Evolutionary conservation across 2,797 vertebrate species (phyloP), one percentile per base, ranked within the genome.

Genomic region (Siniperca undulata): DNA sequence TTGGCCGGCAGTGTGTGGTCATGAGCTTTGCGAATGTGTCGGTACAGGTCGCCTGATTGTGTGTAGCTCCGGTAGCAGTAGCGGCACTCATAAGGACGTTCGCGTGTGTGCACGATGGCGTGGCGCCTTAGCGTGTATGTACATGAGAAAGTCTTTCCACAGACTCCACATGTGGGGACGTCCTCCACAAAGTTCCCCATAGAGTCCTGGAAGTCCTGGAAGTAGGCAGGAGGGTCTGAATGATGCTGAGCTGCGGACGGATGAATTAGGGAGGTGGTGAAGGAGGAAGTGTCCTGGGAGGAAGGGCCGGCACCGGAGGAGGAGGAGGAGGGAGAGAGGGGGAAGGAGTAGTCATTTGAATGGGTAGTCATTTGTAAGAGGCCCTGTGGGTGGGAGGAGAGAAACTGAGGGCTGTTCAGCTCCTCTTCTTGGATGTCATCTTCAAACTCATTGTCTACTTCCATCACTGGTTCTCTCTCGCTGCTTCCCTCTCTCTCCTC

Each of bases 11-110:
- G 88, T 1, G 96, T 96, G 55, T 96, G 95, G 56, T 97, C 97
- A 46, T 99, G 98, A 7, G 97, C 97, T 87, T 99, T 99, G 52
- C 98, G 97, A 85, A 99, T 98, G 84, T 99, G 98, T 56, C 98
- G 95, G 86, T 99, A 99, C 52, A 99, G 94, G 94, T 99, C 98
- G 4, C 98, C 98, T 0, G 97, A 98, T 79, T 99, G 98, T 0
- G 98, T 99, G 94, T 99, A 99, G 92, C 97, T 98, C 58, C 98
- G 96, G 83, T 98, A 97, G 88, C 98, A 99, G 90, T 98, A 99
- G 76, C 97, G 97, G 74, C 98, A 99, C 90, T 98, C 97, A 0
- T 98, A 98, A 0, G 98, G 98, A 0, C 98, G 96, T 74, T 99
- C 97, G 0, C 98, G 95, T 0, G 98, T 99, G 91, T 99, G 98